Base-by-base conservation (phyloP, 2,888 invertebrate genomes). In the Coelinius sp. region DNA sequence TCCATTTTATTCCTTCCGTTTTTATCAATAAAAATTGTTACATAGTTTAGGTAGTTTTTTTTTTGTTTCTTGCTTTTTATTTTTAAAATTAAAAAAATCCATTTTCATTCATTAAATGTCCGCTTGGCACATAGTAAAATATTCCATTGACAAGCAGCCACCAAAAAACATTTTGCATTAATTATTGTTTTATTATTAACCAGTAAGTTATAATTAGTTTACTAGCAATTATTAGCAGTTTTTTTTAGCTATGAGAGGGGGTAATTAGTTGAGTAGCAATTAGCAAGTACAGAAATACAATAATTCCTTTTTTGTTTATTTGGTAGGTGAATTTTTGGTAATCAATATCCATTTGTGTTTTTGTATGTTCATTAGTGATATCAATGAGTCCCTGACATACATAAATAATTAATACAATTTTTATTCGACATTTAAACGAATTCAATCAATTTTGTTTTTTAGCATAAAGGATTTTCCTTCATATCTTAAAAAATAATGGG, bases 1-100 rank as follows among this genome's bases (percentile, higher is more conserved):
- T 84, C 77, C 83, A 82, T 79, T 79, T 85, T 84, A 82, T 79
- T 84, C 79, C 80, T 82, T 80, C 76, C 77, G 63, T n/a, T 44
- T 83, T 78, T 81, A 84, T 85, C 82, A 82, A 85, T 85, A 85
- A 84, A 86, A 86, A 86, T 86, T 80, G 82, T 86, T 86, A 86
- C 83, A 86, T 83, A 84, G 81, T 85, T 59, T 59, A 49, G 24
- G 46, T 69, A 59, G 46, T 46, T 59, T 46, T 41, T 46, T 63
- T 68, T 59, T 83, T 85, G 68, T 31, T 27, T 49, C 20, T 62
- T 49, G 31, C 14, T 6, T 22, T 69, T 12, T 46, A 17, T 14
- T 46, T 31, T 52, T 49, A 46, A 22, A n/a, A 20, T 68, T 41
- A 56, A 53, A 27, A 56, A 22, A 27, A 46, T 31, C 35, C 31